phyloP scores from a whole-genome alignment of 2,797 vertebrate genomes.

The Platalea minor region DNA sequence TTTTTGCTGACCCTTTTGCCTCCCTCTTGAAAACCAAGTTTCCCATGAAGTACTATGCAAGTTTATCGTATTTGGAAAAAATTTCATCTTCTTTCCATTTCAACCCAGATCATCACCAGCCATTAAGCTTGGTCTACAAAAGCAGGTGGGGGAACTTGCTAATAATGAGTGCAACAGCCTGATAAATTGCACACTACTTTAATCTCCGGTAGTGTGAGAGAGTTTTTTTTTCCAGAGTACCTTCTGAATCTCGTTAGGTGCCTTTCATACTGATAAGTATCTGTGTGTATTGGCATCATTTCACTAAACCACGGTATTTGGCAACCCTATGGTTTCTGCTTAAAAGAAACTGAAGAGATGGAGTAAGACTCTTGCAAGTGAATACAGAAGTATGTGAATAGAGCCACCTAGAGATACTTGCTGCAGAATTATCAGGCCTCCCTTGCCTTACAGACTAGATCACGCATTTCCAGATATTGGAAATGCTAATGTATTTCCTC shows the following conservation, averaged over 20 bases:
- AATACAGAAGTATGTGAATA: not conserved
- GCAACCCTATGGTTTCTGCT: not conserved
- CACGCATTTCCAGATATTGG: not conserved
- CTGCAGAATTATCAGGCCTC: not conserved
- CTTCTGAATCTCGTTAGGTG: not conserved
- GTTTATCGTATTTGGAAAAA: not conserved
- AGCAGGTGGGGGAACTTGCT: not conserved
- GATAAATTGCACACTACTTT: not conserved
- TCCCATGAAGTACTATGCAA: not conserved
- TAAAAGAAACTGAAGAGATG: not conserved
- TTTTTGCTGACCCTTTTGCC: not conserved
- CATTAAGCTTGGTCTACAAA: not conserved
- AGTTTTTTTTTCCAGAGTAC: not conserved
- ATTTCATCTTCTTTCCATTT: not conserved
- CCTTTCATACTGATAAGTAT: not conserved
- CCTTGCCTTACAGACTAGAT: not conserved
- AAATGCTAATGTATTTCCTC: not conserved
- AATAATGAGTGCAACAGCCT: not conserved
- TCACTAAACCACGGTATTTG: not conserved
- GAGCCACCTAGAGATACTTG: conserved; percentile 58
- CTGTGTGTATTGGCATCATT: not conserved
- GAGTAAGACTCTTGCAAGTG: not conserved
- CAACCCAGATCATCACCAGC: not conserved
- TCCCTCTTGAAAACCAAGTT: not conserved
- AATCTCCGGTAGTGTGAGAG: not conserved